Evolutionary conservation across 2,888 invertebrate species (phyloP), one percentile per base, ranked within the genome.

Genomic region (Galerucella nymphaeae): DNA sequence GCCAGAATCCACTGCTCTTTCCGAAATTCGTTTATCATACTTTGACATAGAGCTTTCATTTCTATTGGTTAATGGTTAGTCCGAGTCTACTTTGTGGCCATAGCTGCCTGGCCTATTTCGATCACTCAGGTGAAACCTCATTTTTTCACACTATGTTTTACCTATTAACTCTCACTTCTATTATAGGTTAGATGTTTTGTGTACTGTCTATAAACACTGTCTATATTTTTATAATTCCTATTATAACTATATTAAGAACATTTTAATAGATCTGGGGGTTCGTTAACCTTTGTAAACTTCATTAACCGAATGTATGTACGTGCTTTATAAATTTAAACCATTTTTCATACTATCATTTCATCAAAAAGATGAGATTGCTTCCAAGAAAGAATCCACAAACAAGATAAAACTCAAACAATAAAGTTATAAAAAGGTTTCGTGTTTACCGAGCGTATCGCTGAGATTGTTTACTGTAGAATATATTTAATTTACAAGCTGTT

Each of bases 351-450:
- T 53, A 53, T 53, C 53, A 53, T 6, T 53, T 53, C 53, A 53
- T 53, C 53, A 53, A 18, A 53, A 53, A 30, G 53, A 53, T 18
- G 53, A 53, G 16, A 9, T 53, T 53, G 30, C 5, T 53, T 53
- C 53, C 53, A 10, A 53, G 53, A 53, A 53, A 8, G 18, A 16
- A 18, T 53, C 53, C 9, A 16, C 53, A 53, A 53, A 53, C 53
- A 53, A 53, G 53, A 53, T 53, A 53, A 53, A 53, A 16, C 53
- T 53, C 53, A 16, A 53, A 53, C 53, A 53, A 53, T 53, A 18
- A 53, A 53, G 18, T 53, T 53, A 53, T 53, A 18, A 53, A 53
- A 53, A 53, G 53, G 16, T 53, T 53, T 53, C 10, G 16, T 53
- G 53, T 16, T 53, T 53, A 53, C 53, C 16, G 9, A 53, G 16